Evolutionary conservation across 2,113 vertebrate species (phyloP).

Genomic region (Pelecanoides urinatrix): DNA sequence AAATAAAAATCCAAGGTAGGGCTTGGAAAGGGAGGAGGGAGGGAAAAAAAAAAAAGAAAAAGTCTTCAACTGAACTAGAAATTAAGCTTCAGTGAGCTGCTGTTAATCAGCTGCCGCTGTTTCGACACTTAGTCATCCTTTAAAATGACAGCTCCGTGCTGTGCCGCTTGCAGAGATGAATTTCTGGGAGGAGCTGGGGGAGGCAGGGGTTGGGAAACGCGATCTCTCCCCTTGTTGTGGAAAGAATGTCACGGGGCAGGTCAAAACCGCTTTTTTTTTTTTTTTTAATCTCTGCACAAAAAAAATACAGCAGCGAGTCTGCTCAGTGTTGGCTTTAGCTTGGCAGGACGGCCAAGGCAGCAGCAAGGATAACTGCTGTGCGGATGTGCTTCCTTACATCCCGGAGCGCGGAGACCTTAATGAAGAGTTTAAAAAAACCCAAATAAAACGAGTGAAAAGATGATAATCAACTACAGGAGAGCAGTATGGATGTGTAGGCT

Average conservation of each 20-base stretch:
- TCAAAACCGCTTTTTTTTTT: neutral
- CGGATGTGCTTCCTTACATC: accelerated
- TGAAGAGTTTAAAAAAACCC: neutral
- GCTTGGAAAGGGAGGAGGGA: neutral
- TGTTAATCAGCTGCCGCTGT: neutral
- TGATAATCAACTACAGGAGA: neutral
- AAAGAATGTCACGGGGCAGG: neutral
- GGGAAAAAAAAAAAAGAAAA: too few relatives aligned
- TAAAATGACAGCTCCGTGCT: neutral
- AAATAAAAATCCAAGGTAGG: neutral
- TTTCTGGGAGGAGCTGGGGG: neutral
- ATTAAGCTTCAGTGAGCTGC: neutral
- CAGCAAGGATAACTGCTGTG: neutral
- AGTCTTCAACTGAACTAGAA: neutral
- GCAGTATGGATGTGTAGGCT: neutral
- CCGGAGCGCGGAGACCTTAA: accelerated
- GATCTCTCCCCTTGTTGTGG: neutral
- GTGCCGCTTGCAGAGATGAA: neutral
- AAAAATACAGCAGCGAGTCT: neutral
- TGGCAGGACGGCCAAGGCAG: neutral
- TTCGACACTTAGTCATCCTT: neutral
- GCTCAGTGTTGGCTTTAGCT: neutral
- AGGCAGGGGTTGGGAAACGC: neutral
- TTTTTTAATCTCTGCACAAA: neutral
- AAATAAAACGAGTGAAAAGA: too few relatives aligned